Evolutionary conservation across 2,888 invertebrate species (phyloP), one percentile per base, ranked within the genome.

Genomic region (Neocrepidodera transversa): DNA sequence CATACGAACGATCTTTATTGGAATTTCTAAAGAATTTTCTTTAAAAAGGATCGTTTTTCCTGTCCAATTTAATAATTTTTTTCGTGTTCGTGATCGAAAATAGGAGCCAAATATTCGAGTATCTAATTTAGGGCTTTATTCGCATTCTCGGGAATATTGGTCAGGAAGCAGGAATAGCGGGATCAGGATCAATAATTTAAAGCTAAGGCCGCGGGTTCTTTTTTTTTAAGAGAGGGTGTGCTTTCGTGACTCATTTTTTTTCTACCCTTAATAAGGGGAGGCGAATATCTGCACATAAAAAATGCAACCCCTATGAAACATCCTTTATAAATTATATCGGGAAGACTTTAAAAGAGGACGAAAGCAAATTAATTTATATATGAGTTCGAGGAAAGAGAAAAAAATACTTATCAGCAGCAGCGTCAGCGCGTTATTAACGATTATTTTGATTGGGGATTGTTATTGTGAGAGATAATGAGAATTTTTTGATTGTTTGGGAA

Each of bases 231-330:
- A 74, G 74, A 71, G 74, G 75, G 75, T 71, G 73, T 69, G 71
- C 68, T 69, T 71, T 76, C 76, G 79, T 79, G 79, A 79, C 78
- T 79, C 79, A 79, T 78, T 78, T 78, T 77, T 78, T 78, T 71
- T 71, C 73, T 68, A 68, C 73, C 74, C 78, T 75, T 76, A 77
- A 74, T 78, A 77, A 73, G 75, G 74, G 72, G 73, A 68, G 68
- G 68, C 71, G 64, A 72, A 71, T 72, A 76, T 76, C 77, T 74
- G 73, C 76, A 78, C 79, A 79, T 79, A 79, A 79, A 79, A 79
- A 79, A 78, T 76, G 75, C 77, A 77, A 71, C 76, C 75, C 76
- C 73, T 66, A 55, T 60, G 64, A 66, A 70, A 68, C 69, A 64
- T 65, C 69, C 65, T 64, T 62, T 61, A 65, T 68, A 69, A 72